phyloP scores from a whole-genome alignment of 2,113 vertebrate species.

The Amphiprion percula region DNA sequence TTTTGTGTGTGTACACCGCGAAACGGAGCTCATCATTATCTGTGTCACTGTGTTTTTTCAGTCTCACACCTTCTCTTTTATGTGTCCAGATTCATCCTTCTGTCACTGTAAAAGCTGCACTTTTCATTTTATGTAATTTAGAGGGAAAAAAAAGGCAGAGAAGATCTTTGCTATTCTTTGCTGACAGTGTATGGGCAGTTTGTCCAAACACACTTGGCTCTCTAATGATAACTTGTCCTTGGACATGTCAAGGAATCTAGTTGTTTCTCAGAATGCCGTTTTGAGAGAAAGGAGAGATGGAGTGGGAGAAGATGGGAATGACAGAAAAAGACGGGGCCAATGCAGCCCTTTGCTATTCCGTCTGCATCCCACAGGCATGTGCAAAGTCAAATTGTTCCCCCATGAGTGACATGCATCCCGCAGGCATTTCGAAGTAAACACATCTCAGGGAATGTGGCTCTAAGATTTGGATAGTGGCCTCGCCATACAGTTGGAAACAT shows the following conservation, averaged over 20 bases:
- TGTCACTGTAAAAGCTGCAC: slow-evolving; percentile 26
- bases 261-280: slow-evolving; percentile 65
- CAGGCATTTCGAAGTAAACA: slow-evolving; percentile 72
- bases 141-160: neutral
- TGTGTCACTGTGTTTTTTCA: slow-evolving; percentile 3
- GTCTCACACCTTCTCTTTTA: neutral
- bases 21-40: slow-evolving; percentile 12
- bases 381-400: slow-evolving; percentile 72
- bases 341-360: slow-evolving; percentile 69
- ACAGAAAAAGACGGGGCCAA: slow-evolving; percentile 66
- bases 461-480: slow-evolving; percentile 49
- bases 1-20: neutral
- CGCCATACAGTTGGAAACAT: neutral
- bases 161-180: slow-evolving; percentile 30
- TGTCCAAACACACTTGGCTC: slow-evolving; percentile 62
- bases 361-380: slow-evolving; percentile 73
- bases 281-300: slow-evolving; percentile 46
- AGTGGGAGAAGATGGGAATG: slow-evolving; percentile 51
- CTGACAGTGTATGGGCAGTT: slow-evolving; percentile 35
- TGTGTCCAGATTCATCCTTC: neutral
- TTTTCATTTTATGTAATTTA: slow-evolving; percentile 31
- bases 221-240: slow-evolving; percentile 65
- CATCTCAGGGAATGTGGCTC: slow-evolving; percentile 44
- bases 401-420: slow-evolving; percentile 66
- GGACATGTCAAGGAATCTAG: slow-evolving; percentile 62